Conservation (phyloP, 2,888 invertebrate genomes). For the Volucella zonaria region DNA sequence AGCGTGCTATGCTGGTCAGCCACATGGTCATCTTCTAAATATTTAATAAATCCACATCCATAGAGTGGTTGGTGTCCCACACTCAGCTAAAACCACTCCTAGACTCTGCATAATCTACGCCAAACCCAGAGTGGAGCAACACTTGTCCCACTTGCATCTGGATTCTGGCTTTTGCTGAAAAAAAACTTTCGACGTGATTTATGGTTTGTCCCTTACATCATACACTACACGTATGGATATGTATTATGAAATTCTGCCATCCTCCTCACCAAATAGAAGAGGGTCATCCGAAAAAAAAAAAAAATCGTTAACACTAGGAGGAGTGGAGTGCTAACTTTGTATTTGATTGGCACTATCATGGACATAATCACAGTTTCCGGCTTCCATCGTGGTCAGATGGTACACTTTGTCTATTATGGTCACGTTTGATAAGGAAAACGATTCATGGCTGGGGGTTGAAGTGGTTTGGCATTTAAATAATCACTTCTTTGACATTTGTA, state of each 20-base stretch:
- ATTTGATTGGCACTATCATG: conserved; percentile 51
- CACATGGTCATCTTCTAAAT: conserved; percentile 71
- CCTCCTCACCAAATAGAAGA: conserved; percentile 29
- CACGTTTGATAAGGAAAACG: conserved; percentile 64
- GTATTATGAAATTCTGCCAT: conserved; percentile 25
- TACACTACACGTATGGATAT: conserved; percentile 4
- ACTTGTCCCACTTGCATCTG: conserved; percentile 71
- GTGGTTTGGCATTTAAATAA: conserved; percentile 22
- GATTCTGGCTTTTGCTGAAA: conserved; percentile 38
- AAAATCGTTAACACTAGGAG: conserved; percentile 19
- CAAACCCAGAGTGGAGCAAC: conserved; percentile 55
- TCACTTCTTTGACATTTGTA: conserved; percentile 37
- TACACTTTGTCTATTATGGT: conserved; percentile 60
- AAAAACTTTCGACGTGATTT: conserved; percentile 67
- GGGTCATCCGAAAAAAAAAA: conserved; percentile 51
- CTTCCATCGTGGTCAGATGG: conserved; percentile 50
- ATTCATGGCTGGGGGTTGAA: conserved; percentile 8
- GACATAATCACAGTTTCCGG: conserved; percentile 44
- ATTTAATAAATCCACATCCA: conserved; percentile 68
- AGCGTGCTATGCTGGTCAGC: conserved; percentile 40
- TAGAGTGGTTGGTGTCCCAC: conserved; percentile 28
- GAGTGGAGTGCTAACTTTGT: conserved; percentile 46
- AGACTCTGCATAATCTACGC: conserved; percentile 65
- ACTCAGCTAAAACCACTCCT: conserved; percentile 33
- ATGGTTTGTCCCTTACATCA: conserved; percentile 57